Evolutionary conservation across 2,888 invertebrate genomes (phyloP).

Genomic region (Eupithecia tripunctaria): DNA sequence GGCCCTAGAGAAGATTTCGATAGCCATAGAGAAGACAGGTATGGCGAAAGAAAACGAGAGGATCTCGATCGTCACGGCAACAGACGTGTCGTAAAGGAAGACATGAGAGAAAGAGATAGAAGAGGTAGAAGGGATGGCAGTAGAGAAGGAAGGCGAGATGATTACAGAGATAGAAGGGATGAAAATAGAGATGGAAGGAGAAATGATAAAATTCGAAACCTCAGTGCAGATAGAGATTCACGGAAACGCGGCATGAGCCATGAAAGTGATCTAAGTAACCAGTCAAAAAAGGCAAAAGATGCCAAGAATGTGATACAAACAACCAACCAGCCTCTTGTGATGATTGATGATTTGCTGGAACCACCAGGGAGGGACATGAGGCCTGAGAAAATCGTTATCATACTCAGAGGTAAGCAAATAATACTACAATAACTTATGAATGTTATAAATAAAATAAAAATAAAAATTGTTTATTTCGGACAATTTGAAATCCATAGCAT

Average conservation of each 20-base stretch:
- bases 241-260: conserved; percentile 69
- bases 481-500: no score
- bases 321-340: conserved; percentile 77
- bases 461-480: no score
- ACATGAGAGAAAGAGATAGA: conserved; percentile 38
- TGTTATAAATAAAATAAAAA: not conserved
- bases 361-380: conserved; percentile 91
- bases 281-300: conserved; percentile 63
- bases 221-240: conserved; percentile 66
- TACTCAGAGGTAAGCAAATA: conserved; percentile 88
- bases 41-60: conserved; percentile 44
- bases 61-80: conserved; percentile 51
- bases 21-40: conserved; percentile 44
- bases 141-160: conserved; percentile 53
- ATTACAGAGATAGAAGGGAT: conserved; percentile 49
- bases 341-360: conserved; percentile 93
- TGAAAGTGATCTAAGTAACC: conserved; percentile 60
- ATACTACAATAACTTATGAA: not conserved
- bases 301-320: conserved; percentile 33
- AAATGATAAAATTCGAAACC: conserved; percentile 60
- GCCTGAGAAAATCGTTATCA: conserved; percentile 92
- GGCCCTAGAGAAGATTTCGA: conserved; percentile 49
- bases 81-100: conserved; percentile 45
- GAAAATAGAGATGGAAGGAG: conserved; percentile 48
- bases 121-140: conserved; percentile 44